Base-by-base conservation (phyloP, 2,113 vertebrate genomes). In the Crotalus horridus region DNA sequence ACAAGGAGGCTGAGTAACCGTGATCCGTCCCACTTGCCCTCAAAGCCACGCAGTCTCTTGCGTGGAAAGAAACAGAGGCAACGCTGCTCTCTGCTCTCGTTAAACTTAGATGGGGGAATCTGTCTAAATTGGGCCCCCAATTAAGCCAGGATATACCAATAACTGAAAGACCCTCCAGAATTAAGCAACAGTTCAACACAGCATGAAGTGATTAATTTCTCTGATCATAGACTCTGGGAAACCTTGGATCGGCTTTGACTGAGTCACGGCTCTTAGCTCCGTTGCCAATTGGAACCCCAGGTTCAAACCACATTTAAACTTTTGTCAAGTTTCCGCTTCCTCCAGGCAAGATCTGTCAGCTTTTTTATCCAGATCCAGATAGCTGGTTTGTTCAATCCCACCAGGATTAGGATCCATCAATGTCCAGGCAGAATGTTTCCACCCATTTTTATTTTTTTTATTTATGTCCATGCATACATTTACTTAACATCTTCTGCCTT, bases 101-200 rank as follows among this genome's bases (percentile, higher is more conserved):
- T 24, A 61, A 0, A 58, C 64, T 89, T 94, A 90, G 29, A 24
- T 93, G 88, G 51, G 89, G 58, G 93, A 3, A 91, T 93, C 89
- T 39, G 74, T 1, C 24, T 9, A 5, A 93, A 58, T 93, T 0
- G 39, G 93, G 33, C 64, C 23, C 74, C 0, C 0, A 93, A 92
- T 61, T 88, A 43, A 51, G 91, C 74, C 24, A 43, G 56, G 89
- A 91, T 0, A 48, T 48, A 10, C 46, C 85, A 93, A 92, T 55
- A 26, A 87, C 81, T 89, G 95, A 92, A 88, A 0, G 21, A 3
- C 69, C 91, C 86, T 39, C 93, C 89, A 85, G 46, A 93, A 29
- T 95, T 93, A 93, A 94, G 95, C 92, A 96, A 88, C 61, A 93
- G 3, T 88, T 56, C 85, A 54, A n/a, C 21, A 89, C 94, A 93